These are phyloP conservation scores for Buphagus erythrorhynchus DNA, from an alignment of 2,797 vertebrate genomes.

Conservation along the genomic window DNA sequence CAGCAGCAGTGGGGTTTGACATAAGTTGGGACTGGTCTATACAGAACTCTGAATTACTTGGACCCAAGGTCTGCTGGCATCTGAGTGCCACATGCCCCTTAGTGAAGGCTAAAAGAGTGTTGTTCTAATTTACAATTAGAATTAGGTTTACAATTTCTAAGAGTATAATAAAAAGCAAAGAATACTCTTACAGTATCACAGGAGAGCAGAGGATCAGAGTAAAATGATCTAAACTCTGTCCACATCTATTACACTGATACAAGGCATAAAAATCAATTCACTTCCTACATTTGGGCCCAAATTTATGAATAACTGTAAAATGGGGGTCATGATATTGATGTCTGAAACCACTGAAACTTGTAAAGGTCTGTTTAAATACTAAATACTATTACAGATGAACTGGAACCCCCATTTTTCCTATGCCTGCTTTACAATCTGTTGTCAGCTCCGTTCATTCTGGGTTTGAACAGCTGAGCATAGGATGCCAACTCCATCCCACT, in stretches of 20 bases:
- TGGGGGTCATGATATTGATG: not conserved
- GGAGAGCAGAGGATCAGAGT: not conserved
- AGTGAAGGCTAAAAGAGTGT: not conserved
- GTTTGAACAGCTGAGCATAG: not conserved
- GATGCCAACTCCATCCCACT: not conserved
- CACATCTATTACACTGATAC: not conserved
- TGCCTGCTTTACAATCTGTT: not conserved
- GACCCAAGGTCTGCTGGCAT: not conserved
- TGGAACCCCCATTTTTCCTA: not conserved
- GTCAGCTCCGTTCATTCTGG: not conserved
- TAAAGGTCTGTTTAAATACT: not conserved
- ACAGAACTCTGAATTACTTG: not conserved
- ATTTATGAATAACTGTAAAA: not conserved
- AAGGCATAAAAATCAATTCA: not conserved
- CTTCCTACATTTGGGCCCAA: fast-evolving
- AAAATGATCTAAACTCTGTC: not conserved
- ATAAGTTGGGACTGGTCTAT: not conserved
- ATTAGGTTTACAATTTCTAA: not conserved
- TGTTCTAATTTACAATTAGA: not conserved
- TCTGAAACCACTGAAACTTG: not conserved
- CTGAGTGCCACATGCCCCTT: fast-evolving
- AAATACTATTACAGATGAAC: not conserved
- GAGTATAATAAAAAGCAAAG: not conserved
- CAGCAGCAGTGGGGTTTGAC: not conserved
- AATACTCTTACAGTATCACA: not conserved